Percentiles rank a stretch among this genome's conserved stretches.
These are phyloP conservation scores for Leptinotarsa juncta DNA, from an alignment of 2,888 invertebrate species.

Conservation along the genomic window DNA sequence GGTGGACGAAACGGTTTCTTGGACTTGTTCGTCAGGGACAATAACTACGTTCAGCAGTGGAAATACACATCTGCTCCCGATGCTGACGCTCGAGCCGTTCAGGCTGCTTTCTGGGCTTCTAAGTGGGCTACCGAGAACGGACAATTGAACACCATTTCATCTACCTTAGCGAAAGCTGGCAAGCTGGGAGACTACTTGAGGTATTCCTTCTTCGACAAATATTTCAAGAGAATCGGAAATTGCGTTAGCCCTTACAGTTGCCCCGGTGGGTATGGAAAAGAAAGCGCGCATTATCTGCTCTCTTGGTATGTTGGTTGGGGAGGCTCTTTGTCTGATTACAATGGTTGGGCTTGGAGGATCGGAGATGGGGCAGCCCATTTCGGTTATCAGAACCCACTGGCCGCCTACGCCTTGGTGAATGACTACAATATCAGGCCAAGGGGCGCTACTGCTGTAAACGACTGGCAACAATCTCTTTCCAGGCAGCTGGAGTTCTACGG, in stretches of 20 bases:
- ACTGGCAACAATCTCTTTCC: constrained; percentile 49
- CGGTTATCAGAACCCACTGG: constrained; percentile 52
- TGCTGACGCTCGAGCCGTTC: constrained; percentile 50
- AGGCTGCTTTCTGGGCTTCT: constrained; percentile 50
- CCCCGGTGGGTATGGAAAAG: constrained; percentile 46
- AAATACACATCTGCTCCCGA: constrained; percentile 52
- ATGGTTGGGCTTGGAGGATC: constrained; percentile 52
- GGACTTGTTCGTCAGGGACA: constrained; percentile 47
- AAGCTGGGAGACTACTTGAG: constrained; percentile 52
- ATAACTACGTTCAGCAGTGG: constrained; percentile 50
- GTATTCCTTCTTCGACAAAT: constrained; percentile 51
- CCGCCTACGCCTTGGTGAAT: constrained; percentile 46
- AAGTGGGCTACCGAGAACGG: constrained; percentile 49
- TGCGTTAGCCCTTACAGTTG: constrained; percentile 46
- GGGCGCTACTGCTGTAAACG: constrained; percentile 47
- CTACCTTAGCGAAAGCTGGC: constrained; percentile 45
- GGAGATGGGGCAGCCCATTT: constrained; percentile 52
- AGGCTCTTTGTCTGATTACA: constrained; percentile 42
- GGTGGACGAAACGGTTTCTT: constrained; percentile 47
- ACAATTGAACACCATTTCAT: constrained; percentile 33
- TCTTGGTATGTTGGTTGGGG: constrained; percentile 53
- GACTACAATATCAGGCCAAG: constrained; percentile 49
- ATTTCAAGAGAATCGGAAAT: constrained; percentile 51
- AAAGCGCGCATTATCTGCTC: constrained; percentile 50
- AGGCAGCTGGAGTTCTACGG: constrained; percentile 51